Evolutionary conservation across 2,113 vertebrate genomes (phyloP).

Genomic region (Hippocampus mohnikei): DNA sequence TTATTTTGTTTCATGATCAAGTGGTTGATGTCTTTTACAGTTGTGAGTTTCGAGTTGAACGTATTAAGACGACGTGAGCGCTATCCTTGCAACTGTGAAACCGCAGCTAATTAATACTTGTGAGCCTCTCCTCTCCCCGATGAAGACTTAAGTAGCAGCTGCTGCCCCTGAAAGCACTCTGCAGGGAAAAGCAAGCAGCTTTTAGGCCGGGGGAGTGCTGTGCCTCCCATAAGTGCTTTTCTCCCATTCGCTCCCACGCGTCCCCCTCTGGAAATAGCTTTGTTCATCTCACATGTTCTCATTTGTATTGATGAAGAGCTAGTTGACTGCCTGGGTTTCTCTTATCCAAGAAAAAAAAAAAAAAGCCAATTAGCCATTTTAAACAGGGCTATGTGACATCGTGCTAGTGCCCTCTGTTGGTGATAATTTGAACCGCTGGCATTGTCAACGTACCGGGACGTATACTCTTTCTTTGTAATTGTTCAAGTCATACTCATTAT

Average conservation of each 20-base stretch:
- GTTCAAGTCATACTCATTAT: too few species aligned
- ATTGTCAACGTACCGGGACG: too few species aligned
- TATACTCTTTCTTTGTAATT: neutral
- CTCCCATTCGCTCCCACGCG: conserved; percentile 50
- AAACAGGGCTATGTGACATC: neutral
- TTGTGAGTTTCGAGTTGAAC: neutral
- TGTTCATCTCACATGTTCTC: conserved; percentile 44
- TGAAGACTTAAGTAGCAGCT: conserved; percentile 53
- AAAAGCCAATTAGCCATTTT: neutral
- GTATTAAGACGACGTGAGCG: neutral
- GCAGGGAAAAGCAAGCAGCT: conserved; percentile 57
- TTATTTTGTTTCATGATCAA: neutral
- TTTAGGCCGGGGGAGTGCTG: conserved; percentile 37
- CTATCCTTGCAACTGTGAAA: conserved; percentile 35
- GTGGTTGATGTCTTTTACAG: neutral
- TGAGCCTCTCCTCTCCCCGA: conserved; percentile 41
- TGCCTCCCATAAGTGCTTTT: conserved; percentile 56
- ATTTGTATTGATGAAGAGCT: conserved; percentile 37
- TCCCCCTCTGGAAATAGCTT: conserved; percentile 28
- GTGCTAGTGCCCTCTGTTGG: conserved; percentile 43
- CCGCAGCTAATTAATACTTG: conserved; percentile 43
- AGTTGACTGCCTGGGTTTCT: neutral
- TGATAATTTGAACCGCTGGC: conserved; percentile 4
- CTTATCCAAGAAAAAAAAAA: neutral
- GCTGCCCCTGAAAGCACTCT: conserved; percentile 50